These are phyloP conservation scores for Pseudotriccus pelzelni DNA, from an alignment of 2,797 vertebrate species.

Conservation along the genomic window DNA sequence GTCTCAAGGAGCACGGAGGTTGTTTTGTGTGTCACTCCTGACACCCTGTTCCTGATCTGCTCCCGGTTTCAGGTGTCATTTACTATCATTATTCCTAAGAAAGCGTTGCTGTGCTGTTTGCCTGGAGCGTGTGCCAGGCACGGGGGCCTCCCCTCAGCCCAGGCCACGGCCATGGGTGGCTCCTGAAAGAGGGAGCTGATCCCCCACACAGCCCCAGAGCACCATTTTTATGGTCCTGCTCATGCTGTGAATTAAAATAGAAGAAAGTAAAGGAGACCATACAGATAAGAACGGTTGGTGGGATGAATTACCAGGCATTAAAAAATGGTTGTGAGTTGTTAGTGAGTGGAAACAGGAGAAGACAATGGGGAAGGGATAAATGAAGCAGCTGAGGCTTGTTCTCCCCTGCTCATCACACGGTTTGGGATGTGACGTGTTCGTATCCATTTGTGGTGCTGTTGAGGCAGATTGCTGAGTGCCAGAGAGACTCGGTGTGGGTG, in stretches of 20 bases:
- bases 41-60: background rate
- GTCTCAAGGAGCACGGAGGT: background rate
- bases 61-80: background rate
- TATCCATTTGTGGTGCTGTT: background rate
- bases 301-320: background rate
- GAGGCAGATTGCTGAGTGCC: background rate
- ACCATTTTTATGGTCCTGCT: background rate
- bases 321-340: background rate
- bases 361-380: background rate
- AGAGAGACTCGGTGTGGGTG: background rate
- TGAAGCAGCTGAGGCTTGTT: background rate
- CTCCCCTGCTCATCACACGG: background rate
- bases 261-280: background rate
- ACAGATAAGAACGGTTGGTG: accelerated
- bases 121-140: background rate
- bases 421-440: background rate
- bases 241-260: background rate
- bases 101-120: background rate
- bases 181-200: background rate
- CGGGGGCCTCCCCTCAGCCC: too few relatives aligned
- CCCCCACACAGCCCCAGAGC: background rate
- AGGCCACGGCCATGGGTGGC: accelerated
- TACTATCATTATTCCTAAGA: background rate
- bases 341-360: background rate
- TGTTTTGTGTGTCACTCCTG: accelerated